Percentiles rank a stretch among this genome's conserved stretches.
Evolutionary conservation across 2,797 vertebrate species (phyloP).

Genomic region (Spinibarbus caldwelli): DNA sequence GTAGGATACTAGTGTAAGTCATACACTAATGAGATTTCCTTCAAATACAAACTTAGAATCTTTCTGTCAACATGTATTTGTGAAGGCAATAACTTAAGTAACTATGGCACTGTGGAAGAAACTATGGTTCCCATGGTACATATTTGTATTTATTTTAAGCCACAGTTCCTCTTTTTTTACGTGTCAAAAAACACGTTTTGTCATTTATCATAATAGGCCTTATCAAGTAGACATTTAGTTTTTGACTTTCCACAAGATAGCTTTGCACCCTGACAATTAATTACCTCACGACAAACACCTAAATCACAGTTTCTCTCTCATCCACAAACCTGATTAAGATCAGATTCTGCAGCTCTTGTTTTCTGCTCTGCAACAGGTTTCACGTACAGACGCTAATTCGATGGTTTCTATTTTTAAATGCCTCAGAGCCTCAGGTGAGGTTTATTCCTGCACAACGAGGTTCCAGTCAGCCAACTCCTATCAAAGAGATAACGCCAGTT

Average conservation of each 20-base stretch:
- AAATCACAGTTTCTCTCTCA: slow-evolving; percentile 12
- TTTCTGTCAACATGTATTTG: background rate
- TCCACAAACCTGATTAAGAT: slow-evolving; percentile 18
- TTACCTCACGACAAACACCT: slow-evolving; percentile 8
- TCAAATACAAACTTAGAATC: background rate
- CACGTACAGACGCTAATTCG: slow-evolving; percentile 49
- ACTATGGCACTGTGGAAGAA: background rate
- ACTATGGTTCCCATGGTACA: slow-evolving; percentile 6
- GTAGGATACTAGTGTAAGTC: background rate
- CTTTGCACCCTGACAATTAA: background rate
- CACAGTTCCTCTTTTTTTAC: background rate
- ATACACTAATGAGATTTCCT: background rate
- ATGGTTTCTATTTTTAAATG: slow-evolving; percentile 65
- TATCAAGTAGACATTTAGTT: slow-evolving; percentile 4
- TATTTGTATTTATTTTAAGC: background rate
- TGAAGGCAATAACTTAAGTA: background rate
- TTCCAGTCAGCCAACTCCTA: slow-evolving; percentile 62
- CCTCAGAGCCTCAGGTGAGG: slow-evolving; percentile 63
- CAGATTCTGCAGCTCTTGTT: slow-evolving; percentile 34
- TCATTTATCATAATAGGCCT: background rate
- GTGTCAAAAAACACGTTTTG: background rate
- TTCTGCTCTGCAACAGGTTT: slow-evolving; percentile 43
- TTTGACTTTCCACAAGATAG: background rate
- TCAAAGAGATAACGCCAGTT: slow-evolving; percentile 66
- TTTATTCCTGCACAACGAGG: slow-evolving; percentile 59